Evolutionary conservation across 1,140 invertebrate genomes (phyloP).

Genomic region (Papilio helenus): DNA sequence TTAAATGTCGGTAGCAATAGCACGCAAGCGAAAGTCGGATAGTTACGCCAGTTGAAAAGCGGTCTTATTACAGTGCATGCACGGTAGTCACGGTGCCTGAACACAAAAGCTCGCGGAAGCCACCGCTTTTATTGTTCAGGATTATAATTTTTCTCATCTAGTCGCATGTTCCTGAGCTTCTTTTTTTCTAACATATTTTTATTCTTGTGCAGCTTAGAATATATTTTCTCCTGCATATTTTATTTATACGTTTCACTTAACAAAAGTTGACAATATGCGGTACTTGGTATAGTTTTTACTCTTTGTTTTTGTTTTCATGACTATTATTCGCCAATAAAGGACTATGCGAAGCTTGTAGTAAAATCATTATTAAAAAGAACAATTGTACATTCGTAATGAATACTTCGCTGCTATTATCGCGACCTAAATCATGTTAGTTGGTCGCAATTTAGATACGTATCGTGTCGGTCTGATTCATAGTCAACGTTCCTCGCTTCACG

Average conservation of each 20-base stretch:
- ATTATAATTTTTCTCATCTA: slow-evolving; percentile 26
- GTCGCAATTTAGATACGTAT: neutral
- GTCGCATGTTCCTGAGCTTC: slow-evolving; percentile 19
- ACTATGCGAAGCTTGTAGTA: neutral
- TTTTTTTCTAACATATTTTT: slow-evolving; percentile 11
- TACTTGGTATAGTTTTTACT: neutral
- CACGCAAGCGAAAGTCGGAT: neutral
- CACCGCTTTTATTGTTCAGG: slow-evolving; percentile 17
- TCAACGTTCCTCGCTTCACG: neutral
- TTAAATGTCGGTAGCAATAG: too few relatives aligned
- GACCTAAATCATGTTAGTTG: slow-evolving; percentile 15
- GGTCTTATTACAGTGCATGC: slow-evolving; percentile 1
- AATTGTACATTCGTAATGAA: neutral
- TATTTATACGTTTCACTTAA: neutral
- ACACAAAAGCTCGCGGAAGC: slow-evolving; percentile 15
- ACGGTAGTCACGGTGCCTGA: neutral
- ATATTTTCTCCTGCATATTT: neutral
- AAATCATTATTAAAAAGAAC: slow-evolving; percentile 4
- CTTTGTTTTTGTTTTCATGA: neutral
- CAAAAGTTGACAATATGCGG: neutral
- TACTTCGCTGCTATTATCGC: slow-evolving; percentile 6
- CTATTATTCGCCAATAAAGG: neutral
- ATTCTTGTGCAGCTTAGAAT: slow-evolving; percentile 10
- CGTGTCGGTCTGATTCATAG: neutral
- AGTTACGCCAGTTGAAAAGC: neutral